A percentile compares a stretch with the other conserved stretches of the same genome.
Conservation (phyloP, 2,113 vertebrate species). For the Prietella phreatophila region DNA sequence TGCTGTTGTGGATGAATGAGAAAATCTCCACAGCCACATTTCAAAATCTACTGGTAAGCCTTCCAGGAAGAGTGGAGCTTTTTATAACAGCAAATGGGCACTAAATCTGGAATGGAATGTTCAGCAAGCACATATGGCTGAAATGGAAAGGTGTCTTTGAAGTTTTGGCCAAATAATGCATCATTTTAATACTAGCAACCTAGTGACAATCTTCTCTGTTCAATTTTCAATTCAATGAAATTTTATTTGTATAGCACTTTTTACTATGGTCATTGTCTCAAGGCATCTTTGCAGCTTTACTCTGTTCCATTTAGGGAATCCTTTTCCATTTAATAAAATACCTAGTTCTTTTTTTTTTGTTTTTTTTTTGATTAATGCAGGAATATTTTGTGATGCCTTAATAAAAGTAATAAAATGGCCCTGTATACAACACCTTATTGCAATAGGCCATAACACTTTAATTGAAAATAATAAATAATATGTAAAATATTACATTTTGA, state of each 20-base stretch:
- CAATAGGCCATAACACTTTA: no score
- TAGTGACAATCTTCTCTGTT: not conserved
- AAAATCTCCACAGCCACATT: not conserved
- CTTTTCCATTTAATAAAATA: not conserved
- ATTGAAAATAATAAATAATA: not conserved
- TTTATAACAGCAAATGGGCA: not conserved
- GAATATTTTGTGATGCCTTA: not conserved
- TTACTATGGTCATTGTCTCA: no score
- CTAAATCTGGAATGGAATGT: not conserved
- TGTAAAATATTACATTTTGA: not conserved
- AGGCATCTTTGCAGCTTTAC: no score
- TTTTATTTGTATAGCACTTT: no score
- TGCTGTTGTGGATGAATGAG: not conserved
- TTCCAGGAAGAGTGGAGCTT: not conserved
- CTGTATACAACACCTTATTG: not conserved
- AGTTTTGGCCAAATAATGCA: not conserved
- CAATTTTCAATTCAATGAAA: no score
- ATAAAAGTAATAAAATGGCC: not conserved
- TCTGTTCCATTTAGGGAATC: not conserved
- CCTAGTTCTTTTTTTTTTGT: not conserved
- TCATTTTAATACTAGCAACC: not conserved
- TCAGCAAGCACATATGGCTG: not conserved
- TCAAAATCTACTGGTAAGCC: not conserved
- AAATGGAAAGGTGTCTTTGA: not conserved
- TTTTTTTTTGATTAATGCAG: not conserved